Evolutionary conservation across 2,797 vertebrate species (phyloP).

Genomic region (Chiroxiphia lanceolata): DNA sequence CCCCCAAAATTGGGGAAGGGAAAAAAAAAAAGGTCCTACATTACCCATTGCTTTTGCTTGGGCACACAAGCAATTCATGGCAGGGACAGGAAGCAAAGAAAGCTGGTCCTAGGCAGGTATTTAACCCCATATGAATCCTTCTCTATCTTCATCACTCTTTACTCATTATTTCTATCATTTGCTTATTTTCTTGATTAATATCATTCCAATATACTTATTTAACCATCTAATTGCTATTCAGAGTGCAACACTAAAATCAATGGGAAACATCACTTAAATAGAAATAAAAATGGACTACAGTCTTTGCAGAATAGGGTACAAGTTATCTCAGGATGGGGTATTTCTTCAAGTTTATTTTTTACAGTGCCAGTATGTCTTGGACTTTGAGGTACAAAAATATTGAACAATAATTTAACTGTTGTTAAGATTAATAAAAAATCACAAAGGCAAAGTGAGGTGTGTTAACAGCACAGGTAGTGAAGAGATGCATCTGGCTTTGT

Average conservation of each 20-base stretch:
- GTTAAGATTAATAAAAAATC: neutral
- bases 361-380: neutral
- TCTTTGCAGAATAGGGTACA: neutral
- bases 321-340: neutral
- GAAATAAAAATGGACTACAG: neutral
- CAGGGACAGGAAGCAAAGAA: neutral
- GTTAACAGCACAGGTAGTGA: neutral
- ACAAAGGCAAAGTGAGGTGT: neutral
- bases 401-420: neutral
- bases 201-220: neutral
- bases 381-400: neutral
- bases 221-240: neutral
- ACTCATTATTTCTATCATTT: neutral
- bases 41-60: neutral
- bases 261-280: neutral
- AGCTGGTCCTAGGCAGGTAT: neutral
- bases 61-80: rapidly evolving
- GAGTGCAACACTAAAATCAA: neutral
- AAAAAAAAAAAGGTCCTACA: neutral
- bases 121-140: neutral
- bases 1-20: too few species aligned
- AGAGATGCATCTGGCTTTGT: neutral
- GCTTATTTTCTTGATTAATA: neutral
- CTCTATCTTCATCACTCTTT: neutral
- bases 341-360: neutral